Percentiles rank a stretch among this genome's conserved stretches.
These are phyloP conservation scores for Apis mellifera DNA, from an alignment of 1,140 invertebrate species.

Conservation along the genomic window DNA sequence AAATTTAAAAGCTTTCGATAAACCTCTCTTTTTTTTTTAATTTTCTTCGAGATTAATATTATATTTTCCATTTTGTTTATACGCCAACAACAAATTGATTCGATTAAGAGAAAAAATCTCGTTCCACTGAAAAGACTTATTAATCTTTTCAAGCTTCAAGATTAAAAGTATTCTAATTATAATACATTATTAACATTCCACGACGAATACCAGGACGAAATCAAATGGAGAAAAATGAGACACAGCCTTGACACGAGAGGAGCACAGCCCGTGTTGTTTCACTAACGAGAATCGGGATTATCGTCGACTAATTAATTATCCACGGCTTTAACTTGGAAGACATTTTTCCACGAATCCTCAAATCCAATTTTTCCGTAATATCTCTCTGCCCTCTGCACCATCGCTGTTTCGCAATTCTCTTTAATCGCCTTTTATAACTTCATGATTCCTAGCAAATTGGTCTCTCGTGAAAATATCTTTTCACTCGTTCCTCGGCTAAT, in stretches of 20 bases:
- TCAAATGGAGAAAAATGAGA: slow-evolving; percentile 20
- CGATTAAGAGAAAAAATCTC: no score
- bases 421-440: background rate
- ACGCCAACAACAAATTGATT: no score
- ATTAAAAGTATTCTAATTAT: background rate
- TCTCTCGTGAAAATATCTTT: no score
- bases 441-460: background rate
- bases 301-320: slow-evolving; percentile 51
- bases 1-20: no score
- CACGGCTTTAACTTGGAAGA: background rate
- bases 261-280: slow-evolving; percentile 5
- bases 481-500: background rate
- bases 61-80: no score
- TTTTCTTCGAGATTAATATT: no score
- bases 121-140: no score
- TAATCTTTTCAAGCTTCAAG: no score
- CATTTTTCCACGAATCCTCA: slow-evolving; percentile 2
- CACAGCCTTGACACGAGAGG: slow-evolving; percentile 47
- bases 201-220: background rate
- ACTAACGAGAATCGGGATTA: slow-evolving; percentile 36
- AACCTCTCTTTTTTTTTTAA: no score
- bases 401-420: background rate
- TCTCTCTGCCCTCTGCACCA: background rate
- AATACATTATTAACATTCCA: background rate
- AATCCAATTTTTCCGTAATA: slow-evolving; percentile 2